These are phyloP conservation scores for Calliopsis andreniformis DNA, from an alignment of 1,140 invertebrate genomes.

Conservation along the genomic window DNA sequence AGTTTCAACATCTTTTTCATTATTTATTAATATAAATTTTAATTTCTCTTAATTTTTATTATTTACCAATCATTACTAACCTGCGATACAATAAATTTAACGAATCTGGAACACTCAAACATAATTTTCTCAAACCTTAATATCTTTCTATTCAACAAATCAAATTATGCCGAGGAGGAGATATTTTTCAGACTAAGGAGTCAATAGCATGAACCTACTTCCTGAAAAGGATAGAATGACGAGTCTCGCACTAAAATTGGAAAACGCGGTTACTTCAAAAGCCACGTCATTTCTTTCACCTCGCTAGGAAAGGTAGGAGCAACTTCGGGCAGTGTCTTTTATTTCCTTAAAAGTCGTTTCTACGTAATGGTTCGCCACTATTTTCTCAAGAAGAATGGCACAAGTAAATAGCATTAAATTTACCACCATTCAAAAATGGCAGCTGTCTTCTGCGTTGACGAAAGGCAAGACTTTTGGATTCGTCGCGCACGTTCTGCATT, in stretches of 20 bases:
- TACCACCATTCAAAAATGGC: not conserved
- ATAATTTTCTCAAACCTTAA: too few relatives aligned
- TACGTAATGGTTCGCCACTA: not conserved
- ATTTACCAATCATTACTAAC: too few relatives aligned
- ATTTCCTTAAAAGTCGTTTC: not conserved
- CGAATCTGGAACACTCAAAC: too few relatives aligned
- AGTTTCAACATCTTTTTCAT: too few relatives aligned
- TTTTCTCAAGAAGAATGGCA: not conserved
- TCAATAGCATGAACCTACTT: not conserved
- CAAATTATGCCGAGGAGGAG: too few relatives aligned
- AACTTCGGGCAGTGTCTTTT: not conserved
- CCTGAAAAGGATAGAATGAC: not conserved
- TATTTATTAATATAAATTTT: too few relatives aligned
- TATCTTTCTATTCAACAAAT: too few relatives aligned
- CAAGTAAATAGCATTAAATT: not conserved
- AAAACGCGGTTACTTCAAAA: not conserved
- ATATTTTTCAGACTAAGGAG: too few relatives aligned
- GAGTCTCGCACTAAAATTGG: conserved; percentile 7
- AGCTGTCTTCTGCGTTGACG: too few relatives aligned
- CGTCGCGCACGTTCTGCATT: too few relatives aligned
- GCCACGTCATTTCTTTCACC: not conserved
- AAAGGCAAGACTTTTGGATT: not conserved
- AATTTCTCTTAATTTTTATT: too few relatives aligned
- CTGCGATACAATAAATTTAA: too few relatives aligned
- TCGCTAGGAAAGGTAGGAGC: not conserved